phyloP scores from a whole-genome alignment of 2,797 vertebrate genomes.

The Coregonus sp. region DNA sequence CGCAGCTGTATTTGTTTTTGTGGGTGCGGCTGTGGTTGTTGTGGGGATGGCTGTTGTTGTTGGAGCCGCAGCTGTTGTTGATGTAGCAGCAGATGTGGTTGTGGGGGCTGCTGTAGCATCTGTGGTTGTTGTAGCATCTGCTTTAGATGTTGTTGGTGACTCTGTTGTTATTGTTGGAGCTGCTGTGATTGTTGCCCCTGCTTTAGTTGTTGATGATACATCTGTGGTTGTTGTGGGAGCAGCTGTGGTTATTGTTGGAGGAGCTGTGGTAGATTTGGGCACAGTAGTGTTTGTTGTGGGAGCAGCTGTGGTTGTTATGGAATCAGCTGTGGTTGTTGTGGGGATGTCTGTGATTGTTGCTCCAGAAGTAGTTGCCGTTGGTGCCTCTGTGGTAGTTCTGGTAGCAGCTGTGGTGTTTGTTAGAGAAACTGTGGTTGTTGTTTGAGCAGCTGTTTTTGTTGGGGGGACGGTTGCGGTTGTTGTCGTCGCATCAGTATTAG shows the following conservation, averaged over 20 bases:
- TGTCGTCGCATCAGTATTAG: too few relatives aligned
- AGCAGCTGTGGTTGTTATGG: not conserved
- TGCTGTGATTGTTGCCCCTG: not conserved
- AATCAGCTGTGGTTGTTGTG: too few relatives aligned
- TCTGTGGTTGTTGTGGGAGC: not conserved
- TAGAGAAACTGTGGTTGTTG: too few relatives aligned
- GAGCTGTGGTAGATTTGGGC: not conserved
- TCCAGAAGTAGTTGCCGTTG: too few relatives aligned
- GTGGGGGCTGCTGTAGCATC: not conserved
- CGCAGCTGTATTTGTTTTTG: not conserved
- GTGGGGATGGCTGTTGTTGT: not conserved
- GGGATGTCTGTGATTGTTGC: not conserved
- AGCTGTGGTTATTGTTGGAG: not conserved
- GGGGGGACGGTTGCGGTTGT: too few relatives aligned
- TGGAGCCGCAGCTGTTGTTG: not conserved
- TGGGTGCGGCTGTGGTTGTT: not conserved
- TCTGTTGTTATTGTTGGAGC: not conserved
- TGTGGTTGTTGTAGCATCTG: not conserved
- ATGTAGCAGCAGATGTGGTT: not conserved
- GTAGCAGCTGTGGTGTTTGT: too few relatives aligned
- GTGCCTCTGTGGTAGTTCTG: too few relatives aligned
- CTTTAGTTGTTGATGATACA: not conserved
- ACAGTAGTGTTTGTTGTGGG: too few relatives aligned
- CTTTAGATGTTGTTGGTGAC: not conserved
- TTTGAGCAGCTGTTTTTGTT: too few relatives aligned